phyloP scores from a whole-genome alignment of 2,113 vertebrate genomes.

The Lepisosteus osseus region DNA sequence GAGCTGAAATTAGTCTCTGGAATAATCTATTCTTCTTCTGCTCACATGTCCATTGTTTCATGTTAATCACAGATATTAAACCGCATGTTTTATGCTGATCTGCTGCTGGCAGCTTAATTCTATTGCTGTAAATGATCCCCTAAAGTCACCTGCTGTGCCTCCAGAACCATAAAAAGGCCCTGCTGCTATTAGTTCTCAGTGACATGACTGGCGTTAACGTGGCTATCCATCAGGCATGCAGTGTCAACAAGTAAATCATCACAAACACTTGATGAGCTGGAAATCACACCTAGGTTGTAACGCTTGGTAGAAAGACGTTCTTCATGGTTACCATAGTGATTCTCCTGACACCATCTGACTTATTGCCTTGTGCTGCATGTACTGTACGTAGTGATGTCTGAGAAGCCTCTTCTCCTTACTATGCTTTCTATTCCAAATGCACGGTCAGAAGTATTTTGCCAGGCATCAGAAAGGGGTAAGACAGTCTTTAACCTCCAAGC shows the following conservation, averaged over 20 bases:
- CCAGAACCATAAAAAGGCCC: conserved; percentile 31
- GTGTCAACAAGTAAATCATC: conserved; percentile 74
- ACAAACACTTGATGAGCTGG: conserved; percentile 62
- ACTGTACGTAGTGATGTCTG: conserved; percentile 48
- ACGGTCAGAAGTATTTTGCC: conserved; percentile 21
- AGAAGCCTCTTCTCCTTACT: conserved; percentile 45
- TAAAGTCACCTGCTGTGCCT: conserved; percentile 26
- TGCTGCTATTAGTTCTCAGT: conserved; percentile 43
- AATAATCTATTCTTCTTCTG: conserved; percentile 10
- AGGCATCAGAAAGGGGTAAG: no score
- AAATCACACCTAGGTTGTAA: conserved; percentile 57
- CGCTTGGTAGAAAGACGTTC: conserved; percentile 45
- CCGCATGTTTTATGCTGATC: conserved; percentile 3
- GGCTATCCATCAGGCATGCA: conserved; percentile 51
- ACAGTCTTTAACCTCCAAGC: conserved; percentile 9
- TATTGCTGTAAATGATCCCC: conserved; percentile 10
- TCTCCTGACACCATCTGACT: conserved; percentile 56
- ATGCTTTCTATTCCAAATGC: conserved; percentile 53
- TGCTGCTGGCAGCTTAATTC: conserved; percentile 16
- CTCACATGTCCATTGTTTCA: conserved; percentile 34
- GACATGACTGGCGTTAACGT: conserved; percentile 69
- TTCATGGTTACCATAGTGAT: conserved; percentile 77
- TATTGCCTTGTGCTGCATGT: conserved; percentile 55
- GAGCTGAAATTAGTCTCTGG: conserved; percentile 29
- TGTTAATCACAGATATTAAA: conserved; percentile 46